Evolutionary conservation across 2,113 vertebrate species (phyloP).

Genomic region (Grallaria varia): DNA sequence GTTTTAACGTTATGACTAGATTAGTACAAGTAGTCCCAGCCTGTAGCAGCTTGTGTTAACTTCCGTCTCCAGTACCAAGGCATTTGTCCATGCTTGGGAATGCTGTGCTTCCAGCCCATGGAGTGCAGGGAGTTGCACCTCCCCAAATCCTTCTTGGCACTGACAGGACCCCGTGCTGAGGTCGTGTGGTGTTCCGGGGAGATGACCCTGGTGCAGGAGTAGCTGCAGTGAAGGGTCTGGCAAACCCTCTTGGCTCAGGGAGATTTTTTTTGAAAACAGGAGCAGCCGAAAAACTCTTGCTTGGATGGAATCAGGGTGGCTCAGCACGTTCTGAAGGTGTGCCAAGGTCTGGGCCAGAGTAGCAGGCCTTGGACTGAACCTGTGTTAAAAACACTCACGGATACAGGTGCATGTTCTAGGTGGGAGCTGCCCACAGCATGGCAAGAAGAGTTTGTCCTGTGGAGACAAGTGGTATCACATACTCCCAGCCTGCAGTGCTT

Average conservation of each 20-base stretch:
- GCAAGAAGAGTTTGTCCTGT: not conserved
- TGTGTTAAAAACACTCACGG: not conserved
- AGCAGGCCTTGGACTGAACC: not conserved
- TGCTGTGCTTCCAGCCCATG: not conserved
- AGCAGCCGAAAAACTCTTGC: not conserved
- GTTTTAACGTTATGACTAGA: constrained; percentile 32
- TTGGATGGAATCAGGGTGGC: not conserved
- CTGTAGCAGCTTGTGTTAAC: not conserved
- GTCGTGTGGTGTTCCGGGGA: not conserved
- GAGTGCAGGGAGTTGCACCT: not conserved
- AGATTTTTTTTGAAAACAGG: not conserved
- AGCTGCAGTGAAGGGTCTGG: not conserved
- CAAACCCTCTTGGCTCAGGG: not conserved
- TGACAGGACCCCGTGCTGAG: accelerated
- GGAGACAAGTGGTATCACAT: not conserved
- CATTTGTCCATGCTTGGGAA: not conserved
- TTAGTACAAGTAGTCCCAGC: constrained; percentile 14
- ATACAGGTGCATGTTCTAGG: not conserved
- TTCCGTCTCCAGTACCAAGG: not conserved
- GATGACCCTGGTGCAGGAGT: not conserved
- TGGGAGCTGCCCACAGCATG: not conserved
- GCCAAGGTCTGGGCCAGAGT: not conserved
- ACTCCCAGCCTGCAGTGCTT: not conserved
- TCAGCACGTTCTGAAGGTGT: not conserved
- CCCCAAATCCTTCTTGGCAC: not conserved